Evolutionary conservation across 2,797 vertebrate genomes (phyloP), one percentile per base, ranked within the genome.

Genomic region (Neosilurus hyrtlii): DNA sequence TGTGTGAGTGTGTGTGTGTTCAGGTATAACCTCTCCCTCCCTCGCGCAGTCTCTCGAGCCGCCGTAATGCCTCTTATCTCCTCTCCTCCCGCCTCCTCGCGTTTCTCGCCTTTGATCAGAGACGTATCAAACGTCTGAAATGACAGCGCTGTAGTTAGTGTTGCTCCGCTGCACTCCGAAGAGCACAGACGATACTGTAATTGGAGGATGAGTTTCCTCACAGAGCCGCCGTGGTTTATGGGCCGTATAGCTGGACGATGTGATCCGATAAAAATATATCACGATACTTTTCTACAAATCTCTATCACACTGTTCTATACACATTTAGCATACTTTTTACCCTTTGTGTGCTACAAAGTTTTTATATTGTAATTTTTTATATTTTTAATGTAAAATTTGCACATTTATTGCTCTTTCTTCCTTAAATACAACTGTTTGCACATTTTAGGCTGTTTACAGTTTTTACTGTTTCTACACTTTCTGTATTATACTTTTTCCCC

Each of bases 71-170:
- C 78, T 83, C 82, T 82, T 67, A 81, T 85, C 71, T 43, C 30
- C 73, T 70, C 68, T 79, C 80, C 67, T 51, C 80, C 79, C 67
- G 80, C 78, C 78, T 61, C 74, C 57, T 79, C 79, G 82, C 63
- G 70, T 77, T 88, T 86, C 75, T 43, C 62, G 82, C 63, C 85
- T 87, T 85, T 87, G 83, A 86, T 88, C 86, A 89, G 71, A 85
- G 81, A 84, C 82, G 87, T 90, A 90, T 89, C 70, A 89, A 61
- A 71, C 88, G 82, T 87, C 75, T 88, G 80, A 91, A 90, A 91
- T 90, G 89, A 90, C 83, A 83, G 81, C 86, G 84, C 83, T 81
- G 63, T 26, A 82, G 70, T 73, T 87, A 74, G 83, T 57, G 65
- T 82, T 80, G 82, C 83, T 88, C 67, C 86, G 83, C 85, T 79